A percentile compares a stretch with the other conserved stretches of the same genome.
Evolutionary conservation across 2,888 invertebrate genomes (phyloP).

Genomic region (Scaptomyza parva): DNA sequence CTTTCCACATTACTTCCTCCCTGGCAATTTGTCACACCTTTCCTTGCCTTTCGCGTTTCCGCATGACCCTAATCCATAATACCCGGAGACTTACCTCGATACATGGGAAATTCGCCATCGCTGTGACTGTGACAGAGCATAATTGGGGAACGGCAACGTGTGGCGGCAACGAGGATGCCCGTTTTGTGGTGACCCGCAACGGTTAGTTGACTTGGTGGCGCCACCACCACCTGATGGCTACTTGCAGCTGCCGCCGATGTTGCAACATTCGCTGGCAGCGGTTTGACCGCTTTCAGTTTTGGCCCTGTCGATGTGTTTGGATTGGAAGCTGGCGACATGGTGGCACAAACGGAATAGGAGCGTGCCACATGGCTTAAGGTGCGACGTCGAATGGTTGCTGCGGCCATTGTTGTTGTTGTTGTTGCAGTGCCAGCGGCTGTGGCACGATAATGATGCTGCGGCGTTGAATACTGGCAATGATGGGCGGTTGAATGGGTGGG

Average conservation of each 20-base stretch:
- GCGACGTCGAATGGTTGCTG: constrained; percentile 79
- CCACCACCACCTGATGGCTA: constrained; percentile 16
- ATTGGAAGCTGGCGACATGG: constrained; percentile 52
- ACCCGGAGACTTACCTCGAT: constrained; percentile 90
- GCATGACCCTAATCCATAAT: constrained; percentile 28
- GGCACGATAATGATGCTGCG: constrained; percentile 75
- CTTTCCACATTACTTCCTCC: neutral
- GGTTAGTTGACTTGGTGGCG: constrained; percentile 62
- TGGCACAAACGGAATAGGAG: constrained; percentile 79
- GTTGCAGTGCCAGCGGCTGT: constrained; percentile 32
- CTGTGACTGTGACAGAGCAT: constrained; percentile 94
- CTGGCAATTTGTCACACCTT: neutral
- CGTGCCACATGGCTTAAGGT: constrained; percentile 81
- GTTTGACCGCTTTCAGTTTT: constrained; percentile 33
- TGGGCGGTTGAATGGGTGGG: constrained; percentile 26
- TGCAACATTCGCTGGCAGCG: constrained; percentile 42
- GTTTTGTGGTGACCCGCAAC: constrained; percentile 68
- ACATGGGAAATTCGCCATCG: constrained; percentile 93
- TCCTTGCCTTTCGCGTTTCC: no score
- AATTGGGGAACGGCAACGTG: constrained; percentile 90
- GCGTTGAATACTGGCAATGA: constrained; percentile 75
- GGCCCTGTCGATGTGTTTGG: constrained; percentile 8
- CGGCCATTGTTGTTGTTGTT: constrained; percentile 58
- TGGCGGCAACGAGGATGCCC: constrained; percentile 83
- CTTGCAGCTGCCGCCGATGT: constrained; percentile 15